Conservation (phyloP, 2,888 invertebrate species). For the Nipponacmea schrenckii region DNA sequence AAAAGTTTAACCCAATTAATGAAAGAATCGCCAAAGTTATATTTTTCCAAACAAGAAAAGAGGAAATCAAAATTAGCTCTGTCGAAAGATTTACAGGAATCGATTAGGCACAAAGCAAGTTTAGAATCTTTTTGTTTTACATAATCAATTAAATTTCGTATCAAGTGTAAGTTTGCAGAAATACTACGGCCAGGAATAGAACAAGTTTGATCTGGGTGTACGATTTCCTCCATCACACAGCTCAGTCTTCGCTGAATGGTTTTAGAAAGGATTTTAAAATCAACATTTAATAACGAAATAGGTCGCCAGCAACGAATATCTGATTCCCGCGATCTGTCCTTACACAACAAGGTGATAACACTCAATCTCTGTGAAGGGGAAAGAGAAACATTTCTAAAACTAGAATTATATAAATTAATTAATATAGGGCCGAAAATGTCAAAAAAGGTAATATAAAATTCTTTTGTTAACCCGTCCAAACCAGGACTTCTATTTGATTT, state of each 20-base stretch:
- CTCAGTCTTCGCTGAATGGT: slow-evolving; percentile 17
- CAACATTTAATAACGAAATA: neutral
- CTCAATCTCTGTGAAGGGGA: neutral
- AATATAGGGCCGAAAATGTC: neutral
- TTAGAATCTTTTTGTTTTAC: slow-evolving; percentile 8
- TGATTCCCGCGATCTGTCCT: neutral
- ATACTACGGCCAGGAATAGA: slow-evolving; percentile 15
- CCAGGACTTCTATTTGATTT: neutral
- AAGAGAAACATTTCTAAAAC: neutral
- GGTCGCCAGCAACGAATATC: neutral
- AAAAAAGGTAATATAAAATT: neutral
- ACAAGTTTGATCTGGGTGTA: slow-evolving; percentile 20
- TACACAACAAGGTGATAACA: neutral
- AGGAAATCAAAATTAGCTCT: slow-evolving; percentile 8
- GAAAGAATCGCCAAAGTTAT: slow-evolving; percentile 16
- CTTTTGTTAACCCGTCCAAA: neutral
- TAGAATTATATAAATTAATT: neutral
- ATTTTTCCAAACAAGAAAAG: slow-evolving; percentile 4
- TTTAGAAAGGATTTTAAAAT: slow-evolving; percentile 22
- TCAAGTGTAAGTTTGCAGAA: slow-evolving; percentile 17
- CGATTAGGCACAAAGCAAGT: neutral
- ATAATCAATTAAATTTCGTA: slow-evolving; percentile 24
- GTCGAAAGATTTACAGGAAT: slow-evolving; percentile 5
- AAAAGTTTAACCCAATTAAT: slow-evolving; percentile 11
- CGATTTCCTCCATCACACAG: slow-evolving; percentile 14